A percentile compares a stretch with the other conserved stretches of the same genome.
Conservation (phyloP, 2,888 invertebrate species). For the Gryllus longicercus region DNA sequence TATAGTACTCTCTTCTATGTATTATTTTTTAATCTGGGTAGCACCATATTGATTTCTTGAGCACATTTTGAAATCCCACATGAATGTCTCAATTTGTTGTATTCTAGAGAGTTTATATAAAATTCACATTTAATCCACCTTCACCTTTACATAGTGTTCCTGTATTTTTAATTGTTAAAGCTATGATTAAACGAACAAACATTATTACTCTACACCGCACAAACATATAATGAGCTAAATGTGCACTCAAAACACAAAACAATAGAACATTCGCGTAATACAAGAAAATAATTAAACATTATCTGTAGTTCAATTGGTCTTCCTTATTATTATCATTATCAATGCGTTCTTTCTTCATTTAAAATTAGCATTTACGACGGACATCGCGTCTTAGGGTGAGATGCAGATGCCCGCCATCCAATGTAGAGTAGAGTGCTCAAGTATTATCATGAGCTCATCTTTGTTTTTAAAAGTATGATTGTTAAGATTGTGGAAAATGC, state of each 20-base stretch:
- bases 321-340: background rate
- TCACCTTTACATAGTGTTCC: background rate
- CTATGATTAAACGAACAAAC: constrained; percentile 9
- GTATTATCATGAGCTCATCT: background rate
- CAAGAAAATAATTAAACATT: background rate
- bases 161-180: background rate
- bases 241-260: constrained; percentile 17
- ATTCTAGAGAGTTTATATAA: constrained; percentile 9
- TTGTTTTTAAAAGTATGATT: background rate
- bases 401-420: background rate
- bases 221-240: constrained; percentile 11
- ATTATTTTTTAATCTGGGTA: constrained; percentile 31
- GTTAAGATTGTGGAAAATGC: background rate
- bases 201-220: background rate
- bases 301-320: background rate
- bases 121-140: constrained; percentile 4
- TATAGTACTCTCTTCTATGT: constrained; percentile 17
- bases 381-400: background rate
- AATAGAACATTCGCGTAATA: constrained; percentile 6
- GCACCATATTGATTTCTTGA: constrained; percentile 39
- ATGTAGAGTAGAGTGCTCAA: background rate
- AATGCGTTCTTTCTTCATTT: background rate
- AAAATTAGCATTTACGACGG: background rate
- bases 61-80: constrained; percentile 36
- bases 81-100: constrained; percentile 26